Percentiles rank a stretch among this genome's conserved stretches.
These are phyloP conservation scores for Hystrix cristata DNA, from an alignment of 2,113 vertebrate species.

Conservation along the genomic window DNA sequence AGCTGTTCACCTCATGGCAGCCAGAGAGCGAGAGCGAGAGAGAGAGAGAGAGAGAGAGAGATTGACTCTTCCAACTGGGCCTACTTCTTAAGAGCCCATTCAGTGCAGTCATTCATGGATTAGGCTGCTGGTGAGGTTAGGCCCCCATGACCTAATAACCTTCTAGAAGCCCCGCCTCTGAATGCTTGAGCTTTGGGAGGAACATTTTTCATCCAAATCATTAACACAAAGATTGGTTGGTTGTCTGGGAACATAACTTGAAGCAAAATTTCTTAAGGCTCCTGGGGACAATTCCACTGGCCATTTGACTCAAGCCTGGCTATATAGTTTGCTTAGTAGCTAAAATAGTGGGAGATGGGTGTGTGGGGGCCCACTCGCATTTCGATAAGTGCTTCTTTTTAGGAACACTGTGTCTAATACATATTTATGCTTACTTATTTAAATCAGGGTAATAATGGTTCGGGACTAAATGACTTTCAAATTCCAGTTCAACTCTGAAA, in stretches of 20 bases:
- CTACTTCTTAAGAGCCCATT: neutral
- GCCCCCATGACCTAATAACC: neutral
- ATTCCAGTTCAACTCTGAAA: constrained; percentile 36
- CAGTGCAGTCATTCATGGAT: neutral
- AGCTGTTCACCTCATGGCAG: no score
- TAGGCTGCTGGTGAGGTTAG: neutral
- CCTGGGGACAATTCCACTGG: neutral
- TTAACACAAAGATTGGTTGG: neutral
- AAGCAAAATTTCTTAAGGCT: constrained; percentile 6
- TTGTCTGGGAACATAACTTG: neutral
- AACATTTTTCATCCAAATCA: neutral
- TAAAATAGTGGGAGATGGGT: neutral
- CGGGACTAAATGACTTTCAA: constrained; percentile 42
- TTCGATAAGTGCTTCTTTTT: constrained; percentile 50
- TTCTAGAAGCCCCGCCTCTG: neutral
- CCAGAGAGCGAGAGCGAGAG: neutral
- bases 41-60: neutral
- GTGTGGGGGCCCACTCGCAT: neutral
- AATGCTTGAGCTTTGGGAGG: neutral
- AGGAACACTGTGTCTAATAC: constrained; percentile 6
- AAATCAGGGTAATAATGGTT: neutral
- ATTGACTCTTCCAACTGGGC: neutral
- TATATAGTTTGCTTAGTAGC: neutral
- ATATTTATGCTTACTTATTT: constrained; percentile 23
- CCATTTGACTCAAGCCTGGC: neutral